phyloP scores from a whole-genome alignment of 2,113 vertebrate genomes.

The Tragulus kanchil region DNA sequence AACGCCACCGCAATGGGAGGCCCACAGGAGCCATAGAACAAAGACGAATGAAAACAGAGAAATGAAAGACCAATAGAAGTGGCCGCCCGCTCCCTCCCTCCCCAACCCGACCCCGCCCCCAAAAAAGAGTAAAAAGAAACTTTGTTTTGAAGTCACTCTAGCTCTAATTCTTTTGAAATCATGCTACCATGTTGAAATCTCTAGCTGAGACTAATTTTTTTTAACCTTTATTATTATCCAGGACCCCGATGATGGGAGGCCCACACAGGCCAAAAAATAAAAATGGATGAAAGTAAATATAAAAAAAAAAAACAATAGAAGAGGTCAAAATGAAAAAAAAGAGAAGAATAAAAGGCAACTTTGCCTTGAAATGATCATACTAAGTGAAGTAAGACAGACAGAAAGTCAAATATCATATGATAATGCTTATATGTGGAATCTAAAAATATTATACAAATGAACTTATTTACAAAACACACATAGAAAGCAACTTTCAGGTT shows the following conservation, averaged over 20 bases:
- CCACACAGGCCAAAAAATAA: too few species aligned
- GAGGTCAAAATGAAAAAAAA: too few species aligned
- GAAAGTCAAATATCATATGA: background rate
- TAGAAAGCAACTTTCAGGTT: background rate
- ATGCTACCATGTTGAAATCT: background rate
- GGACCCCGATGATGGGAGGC: slow-evolving; percentile 89
- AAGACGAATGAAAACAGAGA: too few species aligned
- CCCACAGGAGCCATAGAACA: too few species aligned
- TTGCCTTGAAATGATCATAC: background rate
- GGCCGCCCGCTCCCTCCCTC: too few species aligned
- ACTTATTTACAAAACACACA: background rate
- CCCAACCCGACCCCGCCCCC: too few species aligned
- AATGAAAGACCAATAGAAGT: too few species aligned
- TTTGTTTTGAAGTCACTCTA: background rate
- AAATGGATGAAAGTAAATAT: too few species aligned
- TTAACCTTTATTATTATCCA: slow-evolving; percentile 75
- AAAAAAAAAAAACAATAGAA: too few species aligned
- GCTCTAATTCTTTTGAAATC: background rate
- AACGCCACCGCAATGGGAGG: too few species aligned
- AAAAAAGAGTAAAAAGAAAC: background rate
- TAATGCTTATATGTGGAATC: background rate
- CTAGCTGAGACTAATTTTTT: background rate
- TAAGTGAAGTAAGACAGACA: background rate
- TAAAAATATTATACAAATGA: background rate
- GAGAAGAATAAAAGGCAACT: background rate